Evolutionary conservation across 2,888 invertebrate genomes (phyloP), one percentile per base, ranked within the genome.

Genomic region (Nowickia ferox): DNA sequence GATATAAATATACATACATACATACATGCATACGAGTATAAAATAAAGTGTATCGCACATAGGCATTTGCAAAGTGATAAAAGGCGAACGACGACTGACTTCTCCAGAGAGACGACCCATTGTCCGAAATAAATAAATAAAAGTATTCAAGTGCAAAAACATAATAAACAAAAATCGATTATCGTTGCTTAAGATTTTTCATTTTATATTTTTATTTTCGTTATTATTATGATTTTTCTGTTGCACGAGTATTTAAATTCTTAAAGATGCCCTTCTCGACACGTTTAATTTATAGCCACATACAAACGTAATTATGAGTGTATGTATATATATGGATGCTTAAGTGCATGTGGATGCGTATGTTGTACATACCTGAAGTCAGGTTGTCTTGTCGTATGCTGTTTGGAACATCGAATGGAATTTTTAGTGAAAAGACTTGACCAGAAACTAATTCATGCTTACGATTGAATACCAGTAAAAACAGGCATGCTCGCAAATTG

Each of bases 121-220:
- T 77, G 83, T 59, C 69, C 61, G 55, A 78, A 77, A 80, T 71
- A 57, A 48, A 80, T 71, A 57, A 48, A 72, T 74, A 75, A 80
- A 61, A 80, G 69, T 84, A 71, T 83, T 84, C 87, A 84, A 87
- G 84, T 88, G 87, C 87, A 89, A 87, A 88, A 89, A 89, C 88
- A 90, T 90, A 91, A 92, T 92, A 92, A 92, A 91, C 91, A 90
- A 91, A 92, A 92, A 92, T 92, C 92, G 92, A 92, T 92, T 92
- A 92, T 92, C 90, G 91, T 91, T 89, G 88, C 88, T 86, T 88
- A 84, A 87, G 89, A 76, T 88, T 90, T 65, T 77, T 63, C 53
- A 48, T 77, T 77, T 74, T 53, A 59, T 68, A 68, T 68, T 81
- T 80, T 68, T 75, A 75, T 75, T 81, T 65, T 84, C 44, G 44